phyloP scores from a whole-genome alignment of 1,140 invertebrate genomes.

The Diabrotica undecimpunctata region DNA sequence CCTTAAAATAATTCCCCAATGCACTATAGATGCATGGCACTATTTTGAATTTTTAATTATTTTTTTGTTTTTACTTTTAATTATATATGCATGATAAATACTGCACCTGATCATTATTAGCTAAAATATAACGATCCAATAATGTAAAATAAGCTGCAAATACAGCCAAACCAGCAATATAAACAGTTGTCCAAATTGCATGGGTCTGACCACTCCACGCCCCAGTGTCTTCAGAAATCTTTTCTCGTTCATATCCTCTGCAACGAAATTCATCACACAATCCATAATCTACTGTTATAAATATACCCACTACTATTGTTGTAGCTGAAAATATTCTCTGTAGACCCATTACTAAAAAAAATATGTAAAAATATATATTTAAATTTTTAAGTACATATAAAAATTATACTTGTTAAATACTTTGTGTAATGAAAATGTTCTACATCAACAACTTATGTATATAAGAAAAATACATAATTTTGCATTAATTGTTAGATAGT shows the following conservation, averaged over 20 bases:
- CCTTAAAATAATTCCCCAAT: too few relatives aligned
- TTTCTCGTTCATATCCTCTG: conserved; percentile 49
- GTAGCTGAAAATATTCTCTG: conserved; percentile 58
- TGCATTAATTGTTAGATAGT: too few relatives aligned
- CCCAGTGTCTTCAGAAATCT: conserved; percentile 48
- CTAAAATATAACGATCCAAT: conserved; percentile 43
- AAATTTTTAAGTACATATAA: too few relatives aligned
- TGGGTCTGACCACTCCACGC: conserved; percentile 51
- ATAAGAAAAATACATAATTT: too few relatives aligned
- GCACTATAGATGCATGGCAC: too few relatives aligned
- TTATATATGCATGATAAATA: too few relatives aligned
- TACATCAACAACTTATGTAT: too few relatives aligned
- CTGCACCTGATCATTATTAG: conserved; percentile 19
- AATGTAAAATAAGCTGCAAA: conserved; percentile 55
- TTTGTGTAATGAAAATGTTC: too few relatives aligned
- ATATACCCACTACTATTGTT: conserved; percentile 57
- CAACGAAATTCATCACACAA: conserved; percentile 61
- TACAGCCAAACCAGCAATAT: conserved; percentile 52
- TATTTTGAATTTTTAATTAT: background rate
- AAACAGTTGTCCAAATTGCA: conserved; percentile 56
- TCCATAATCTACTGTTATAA: conserved; percentile 60
- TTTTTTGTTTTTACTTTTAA: background rate
- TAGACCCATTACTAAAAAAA: conserved; percentile 55
- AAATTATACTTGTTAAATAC: conserved; percentile 3
- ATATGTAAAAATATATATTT: too few relatives aligned